A percentile compares a stretch with the other conserved stretches of the same genome.
These are phyloP conservation scores for Microtus montanus DNA, from an alignment of 2,113 vertebrate species.

Conservation along the genomic window DNA sequence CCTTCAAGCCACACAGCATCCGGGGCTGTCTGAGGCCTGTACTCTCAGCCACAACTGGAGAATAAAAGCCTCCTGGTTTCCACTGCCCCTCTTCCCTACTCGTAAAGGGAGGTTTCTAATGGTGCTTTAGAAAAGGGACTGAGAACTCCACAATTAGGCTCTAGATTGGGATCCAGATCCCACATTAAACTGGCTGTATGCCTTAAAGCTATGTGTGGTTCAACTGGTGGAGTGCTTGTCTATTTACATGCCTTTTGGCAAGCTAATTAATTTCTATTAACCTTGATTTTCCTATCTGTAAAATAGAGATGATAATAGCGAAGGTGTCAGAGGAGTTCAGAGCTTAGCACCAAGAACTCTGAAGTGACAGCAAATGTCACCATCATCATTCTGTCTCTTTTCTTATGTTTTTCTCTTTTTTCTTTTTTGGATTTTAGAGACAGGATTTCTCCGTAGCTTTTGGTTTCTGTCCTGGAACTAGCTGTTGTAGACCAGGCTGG, in stretches of 20 bases:
- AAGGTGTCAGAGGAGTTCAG: not conserved
- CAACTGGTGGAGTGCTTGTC: not conserved
- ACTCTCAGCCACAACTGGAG: not conserved
- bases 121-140: not conserved
- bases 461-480: too few species aligned
- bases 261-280: not conserved
- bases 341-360: not conserved
- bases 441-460: too few species aligned
- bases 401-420: too few species aligned
- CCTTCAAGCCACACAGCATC: not conserved
- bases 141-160: not conserved
- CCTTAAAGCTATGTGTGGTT: not conserved
- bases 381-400: not conserved
- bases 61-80: not conserved
- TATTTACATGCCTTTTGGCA: not conserved
- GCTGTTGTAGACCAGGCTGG: too few species aligned
- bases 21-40: not conserved
- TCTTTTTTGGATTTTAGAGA: not conserved
- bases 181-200: not conserved
- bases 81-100: not conserved
- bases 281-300: slow-evolving; percentile 30
- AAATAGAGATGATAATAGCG: not conserved
- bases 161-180: not conserved
- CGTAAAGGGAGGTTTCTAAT: not conserved
- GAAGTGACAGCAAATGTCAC: not conserved